Evolutionary conservation across 1,140 invertebrate genomes (phyloP), one percentile per base, ranked within the genome.

Genomic region (Nephotettix cincticeps): DNA sequence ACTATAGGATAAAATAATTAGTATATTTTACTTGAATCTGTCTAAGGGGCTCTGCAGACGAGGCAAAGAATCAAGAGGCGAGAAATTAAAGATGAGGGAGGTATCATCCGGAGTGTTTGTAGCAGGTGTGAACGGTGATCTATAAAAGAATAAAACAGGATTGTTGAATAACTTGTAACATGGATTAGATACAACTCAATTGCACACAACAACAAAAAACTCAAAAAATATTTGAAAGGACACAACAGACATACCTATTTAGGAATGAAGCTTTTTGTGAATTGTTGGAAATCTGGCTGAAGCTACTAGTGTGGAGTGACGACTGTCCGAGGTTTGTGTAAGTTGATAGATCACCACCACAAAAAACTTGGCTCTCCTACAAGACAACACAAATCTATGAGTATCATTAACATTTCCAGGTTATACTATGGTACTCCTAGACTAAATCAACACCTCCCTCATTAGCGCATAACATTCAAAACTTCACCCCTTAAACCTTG

Each of bases 351-450:
- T 75, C 70, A 21, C 72, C 45, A 19, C 71, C 73, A 69, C 73
- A 71, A 71, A 75, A 74, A 56, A 71, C 64, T 68, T 73, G 71
- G 28, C 68, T 69, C 40, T 75, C 75, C 75, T 75, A 36, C 63
- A 32, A 11, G 54, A 36, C 21, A 17, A 43, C 23, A 21, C 36
- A 63, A 70, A 4, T 40, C 66, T 45, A 43, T n/a, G 27, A 23
- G 4, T 6, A 51, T 23, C n/a, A 23, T 23, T 23, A 21, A 43
- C 17, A 68, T n/a, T n/a, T n/a, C n/a, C n/a, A n/a, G n/a, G n/a
- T n/a, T n/a, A n/a, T n/a, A n/a, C n/a, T n/a, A n/a, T n/a, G n/a
- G n/a, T n/a, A n/a, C n/a, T n/a, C n/a, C n/a, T n/a, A n/a, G n/a
- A n/a, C n/a, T n/a, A n/a, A n/a, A n/a, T n/a, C n/a, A n/a, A n/a